A percentile compares a stretch with the other conserved stretches of the same genome.
Evolutionary conservation across 2,797 vertebrate genomes (phyloP).

Genomic region (Pygocentrus nattereri): DNA sequence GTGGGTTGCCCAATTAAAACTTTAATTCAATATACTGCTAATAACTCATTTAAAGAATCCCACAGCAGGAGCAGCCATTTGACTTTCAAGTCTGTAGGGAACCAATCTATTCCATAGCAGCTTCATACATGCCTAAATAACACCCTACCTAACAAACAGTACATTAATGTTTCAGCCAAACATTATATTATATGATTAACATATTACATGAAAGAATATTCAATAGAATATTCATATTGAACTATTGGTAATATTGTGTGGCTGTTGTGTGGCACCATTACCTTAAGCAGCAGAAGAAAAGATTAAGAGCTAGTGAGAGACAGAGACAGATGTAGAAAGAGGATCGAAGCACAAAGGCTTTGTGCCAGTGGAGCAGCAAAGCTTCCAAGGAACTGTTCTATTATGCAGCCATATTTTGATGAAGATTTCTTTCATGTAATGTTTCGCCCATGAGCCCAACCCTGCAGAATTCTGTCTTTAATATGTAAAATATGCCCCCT

Average conservation of each 20-base stretch:
- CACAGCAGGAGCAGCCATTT: neutral
- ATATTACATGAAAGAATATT: neutral
- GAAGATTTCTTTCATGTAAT: slow-evolving; percentile 54
- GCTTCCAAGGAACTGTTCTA: slow-evolving; percentile 48
- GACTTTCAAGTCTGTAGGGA: neutral
- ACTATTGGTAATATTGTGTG: neutral
- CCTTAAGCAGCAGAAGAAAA: slow-evolving; percentile 10
- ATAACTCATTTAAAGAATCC: slow-evolving; percentile 35
- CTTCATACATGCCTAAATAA: neutral
- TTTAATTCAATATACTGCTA: slow-evolving; percentile 16
- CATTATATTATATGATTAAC: neutral
- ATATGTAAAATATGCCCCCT: slow-evolving; percentile 58
- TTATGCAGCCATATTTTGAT: slow-evolving; percentile 48
- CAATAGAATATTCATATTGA: neutral
- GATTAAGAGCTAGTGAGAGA: slow-evolving; percentile 24
- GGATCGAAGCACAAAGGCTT: slow-evolving; percentile 22
- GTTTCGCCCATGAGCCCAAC: slow-evolving; percentile 35
- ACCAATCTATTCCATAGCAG: neutral
- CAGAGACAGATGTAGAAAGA: neutral
- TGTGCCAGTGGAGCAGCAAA: slow-evolving; percentile 33
- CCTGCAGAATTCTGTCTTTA: slow-evolving; percentile 56
- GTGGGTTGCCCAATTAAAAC: slow-evolving; percentile 19
- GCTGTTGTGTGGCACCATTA: neutral
- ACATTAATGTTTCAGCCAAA: neutral
- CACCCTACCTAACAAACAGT: neutral